Evolutionary conservation across 2,888 invertebrate genomes (phyloP).

Genomic region (Frankliniella intonsa): DNA sequence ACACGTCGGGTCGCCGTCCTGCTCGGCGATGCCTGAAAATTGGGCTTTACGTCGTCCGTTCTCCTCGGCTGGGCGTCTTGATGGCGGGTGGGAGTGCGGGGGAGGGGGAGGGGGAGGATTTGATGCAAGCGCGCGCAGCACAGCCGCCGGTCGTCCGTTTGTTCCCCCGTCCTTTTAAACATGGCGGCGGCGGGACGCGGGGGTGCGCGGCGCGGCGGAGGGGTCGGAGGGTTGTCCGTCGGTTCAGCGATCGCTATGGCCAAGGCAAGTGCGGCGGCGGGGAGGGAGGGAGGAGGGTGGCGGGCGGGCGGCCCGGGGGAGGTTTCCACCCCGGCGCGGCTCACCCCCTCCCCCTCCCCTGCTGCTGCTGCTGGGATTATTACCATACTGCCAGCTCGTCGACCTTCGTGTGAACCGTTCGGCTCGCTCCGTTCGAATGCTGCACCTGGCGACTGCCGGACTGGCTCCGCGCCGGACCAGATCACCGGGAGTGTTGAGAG

Average conservation of each 20-base stretch:
- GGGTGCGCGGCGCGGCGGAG: too few species aligned
- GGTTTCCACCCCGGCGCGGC: not conserved
- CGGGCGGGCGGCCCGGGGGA: not conserved
- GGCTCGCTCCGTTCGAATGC: not conserved
- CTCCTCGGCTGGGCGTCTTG: constrained; percentile 2
- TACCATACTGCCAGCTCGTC: not conserved
- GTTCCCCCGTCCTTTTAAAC: not conserved
- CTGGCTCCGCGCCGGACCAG: not conserved
- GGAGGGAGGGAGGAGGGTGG: too few species aligned
- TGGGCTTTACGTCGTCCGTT: not conserved
- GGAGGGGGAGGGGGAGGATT: not conserved
- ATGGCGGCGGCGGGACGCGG: not conserved
- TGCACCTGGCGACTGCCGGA: constrained; percentile 3
- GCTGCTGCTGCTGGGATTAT: not conserved
- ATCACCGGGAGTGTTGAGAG: not conserved
- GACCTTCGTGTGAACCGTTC: constrained; percentile 7
- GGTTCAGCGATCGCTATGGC: too few species aligned
- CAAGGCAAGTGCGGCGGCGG: too few species aligned
- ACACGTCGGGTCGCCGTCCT: not conserved
- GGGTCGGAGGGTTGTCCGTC: too few species aligned
- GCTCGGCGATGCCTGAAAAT: constrained; percentile 1
- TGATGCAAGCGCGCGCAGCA: not conserved
- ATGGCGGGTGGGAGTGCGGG: not conserved
- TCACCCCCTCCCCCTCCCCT: not conserved
- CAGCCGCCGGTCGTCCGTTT: not conserved